Conservation (phyloP, 2,113 vertebrate species). For the Elanoides forficatus region DNA sequence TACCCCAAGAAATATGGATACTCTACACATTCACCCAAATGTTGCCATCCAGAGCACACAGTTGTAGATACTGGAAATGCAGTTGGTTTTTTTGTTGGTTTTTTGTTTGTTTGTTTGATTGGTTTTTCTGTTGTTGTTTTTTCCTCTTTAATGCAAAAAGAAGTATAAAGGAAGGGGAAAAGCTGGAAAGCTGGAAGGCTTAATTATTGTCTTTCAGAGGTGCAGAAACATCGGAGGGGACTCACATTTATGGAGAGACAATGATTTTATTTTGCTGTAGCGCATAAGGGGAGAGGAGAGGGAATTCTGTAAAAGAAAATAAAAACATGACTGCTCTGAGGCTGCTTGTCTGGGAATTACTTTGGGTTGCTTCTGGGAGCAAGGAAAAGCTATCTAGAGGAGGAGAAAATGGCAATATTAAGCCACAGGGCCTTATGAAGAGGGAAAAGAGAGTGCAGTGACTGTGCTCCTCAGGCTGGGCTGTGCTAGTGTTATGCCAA, state of each 20-base stretch:
- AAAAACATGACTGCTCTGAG: neutral
- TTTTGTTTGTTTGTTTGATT: neutral
- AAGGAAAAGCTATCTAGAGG: neutral
- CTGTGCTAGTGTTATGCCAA: neutral
- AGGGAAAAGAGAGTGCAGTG: neutral
- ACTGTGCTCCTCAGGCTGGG: neutral
- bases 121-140: too few relatives aligned
- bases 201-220: neutral
- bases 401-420: conserved; percentile 12
- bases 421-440: neutral
- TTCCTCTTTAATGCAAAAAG: neutral
- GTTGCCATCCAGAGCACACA: neutral
- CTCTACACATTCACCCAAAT: neutral
- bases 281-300: neutral
- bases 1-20: neutral
- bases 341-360: neutral
- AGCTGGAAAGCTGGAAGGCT: neutral
- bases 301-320: neutral
- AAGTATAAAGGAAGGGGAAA: neutral
- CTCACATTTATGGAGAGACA: neutral
- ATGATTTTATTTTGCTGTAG: neutral
- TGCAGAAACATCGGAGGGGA: neutral
- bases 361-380: neutral
- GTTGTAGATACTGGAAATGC: neutral
- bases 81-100: neutral